A percentile compares a stretch with the other conserved stretches of the same genome.
phyloP scores from a whole-genome alignment of 2,113 vertebrate genomes.

The Pyxicephalus adspersus region DNA sequence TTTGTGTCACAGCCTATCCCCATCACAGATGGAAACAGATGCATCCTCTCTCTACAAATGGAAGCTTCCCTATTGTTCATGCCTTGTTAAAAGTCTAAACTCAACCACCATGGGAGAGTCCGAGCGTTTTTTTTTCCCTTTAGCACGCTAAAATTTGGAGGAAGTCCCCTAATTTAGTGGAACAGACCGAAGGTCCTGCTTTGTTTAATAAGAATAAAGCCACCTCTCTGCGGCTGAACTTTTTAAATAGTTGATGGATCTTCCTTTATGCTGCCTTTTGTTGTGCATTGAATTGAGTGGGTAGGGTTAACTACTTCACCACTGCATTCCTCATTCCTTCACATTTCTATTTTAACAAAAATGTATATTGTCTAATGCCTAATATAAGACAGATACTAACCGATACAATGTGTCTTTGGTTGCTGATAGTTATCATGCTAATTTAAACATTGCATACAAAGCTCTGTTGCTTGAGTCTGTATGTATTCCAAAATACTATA shows the following conservation, averaged over 20 bases:
- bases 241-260: conserved; percentile 6
- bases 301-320: background rate
- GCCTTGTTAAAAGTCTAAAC: conserved; percentile 22
- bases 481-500: too few species aligned
- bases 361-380: too few species aligned
- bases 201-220: conserved; percentile 42
- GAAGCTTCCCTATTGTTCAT: conserved; percentile 35
- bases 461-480: too few species aligned
- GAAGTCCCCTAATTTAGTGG: background rate
- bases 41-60: conserved; percentile 36
- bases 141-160: background rate
- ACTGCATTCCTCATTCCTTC: background rate
- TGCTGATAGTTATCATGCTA: too few species aligned
- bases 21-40: conserved; percentile 46
- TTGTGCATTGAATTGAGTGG: background rate
- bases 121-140: background rate
- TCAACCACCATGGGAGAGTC: conserved; percentile 2
- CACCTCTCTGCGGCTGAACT: background rate
- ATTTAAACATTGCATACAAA: too few species aligned
- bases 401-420: too few species aligned
- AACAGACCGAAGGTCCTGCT: background rate
- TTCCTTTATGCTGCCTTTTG: background rate
- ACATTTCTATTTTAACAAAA: too few species aligned
- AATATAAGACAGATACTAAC: too few species aligned
- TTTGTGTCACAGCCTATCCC: background rate